These are phyloP conservation scores for Parnassius glacialis DNA, from an alignment of 2,888 invertebrate genomes.

Conservation along the genomic window DNA sequence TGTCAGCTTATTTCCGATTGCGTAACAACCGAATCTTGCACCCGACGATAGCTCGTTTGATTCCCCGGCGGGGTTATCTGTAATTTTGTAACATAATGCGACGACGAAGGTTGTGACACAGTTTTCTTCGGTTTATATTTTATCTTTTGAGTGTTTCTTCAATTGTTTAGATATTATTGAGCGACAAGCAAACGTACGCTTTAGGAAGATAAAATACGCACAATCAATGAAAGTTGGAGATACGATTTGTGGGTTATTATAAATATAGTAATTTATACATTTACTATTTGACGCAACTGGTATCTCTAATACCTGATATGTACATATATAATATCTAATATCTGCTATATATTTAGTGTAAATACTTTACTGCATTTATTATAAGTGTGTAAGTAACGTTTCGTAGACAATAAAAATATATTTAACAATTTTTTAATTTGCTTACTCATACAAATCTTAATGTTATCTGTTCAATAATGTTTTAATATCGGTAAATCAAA, in stretches of 20 bases:
- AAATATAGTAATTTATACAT: no score
- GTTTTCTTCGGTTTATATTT: constrained; percentile 63
- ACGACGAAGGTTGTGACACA: constrained; percentile 73
- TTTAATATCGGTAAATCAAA: no score
- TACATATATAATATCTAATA: no score
- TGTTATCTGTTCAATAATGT: no score
- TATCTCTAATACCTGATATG: no score
- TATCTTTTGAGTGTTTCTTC: constrained; percentile 54
- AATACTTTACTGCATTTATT: no score
- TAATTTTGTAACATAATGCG: constrained; percentile 52
- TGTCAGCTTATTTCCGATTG: constrained; percentile 51
- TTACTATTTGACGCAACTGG: no score
- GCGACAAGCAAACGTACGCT: constrained; percentile 20
- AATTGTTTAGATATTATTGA: constrained; percentile 31
- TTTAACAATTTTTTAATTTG: no score
- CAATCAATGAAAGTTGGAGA: constrained; percentile 26
- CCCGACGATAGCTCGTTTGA: constrained; percentile 56
- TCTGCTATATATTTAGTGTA: no score
- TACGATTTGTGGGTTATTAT: background rate
- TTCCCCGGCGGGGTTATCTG: constrained; percentile 67
- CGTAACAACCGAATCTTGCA: constrained; percentile 60
- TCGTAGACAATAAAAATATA: no score
- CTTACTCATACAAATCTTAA: no score
- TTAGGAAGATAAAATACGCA: constrained; percentile 15
- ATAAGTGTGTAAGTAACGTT: no score